Evolutionary conservation across 2,888 invertebrate species (phyloP), one percentile per base, ranked within the genome.

Genomic region (Deilephila porcellus): DNA sequence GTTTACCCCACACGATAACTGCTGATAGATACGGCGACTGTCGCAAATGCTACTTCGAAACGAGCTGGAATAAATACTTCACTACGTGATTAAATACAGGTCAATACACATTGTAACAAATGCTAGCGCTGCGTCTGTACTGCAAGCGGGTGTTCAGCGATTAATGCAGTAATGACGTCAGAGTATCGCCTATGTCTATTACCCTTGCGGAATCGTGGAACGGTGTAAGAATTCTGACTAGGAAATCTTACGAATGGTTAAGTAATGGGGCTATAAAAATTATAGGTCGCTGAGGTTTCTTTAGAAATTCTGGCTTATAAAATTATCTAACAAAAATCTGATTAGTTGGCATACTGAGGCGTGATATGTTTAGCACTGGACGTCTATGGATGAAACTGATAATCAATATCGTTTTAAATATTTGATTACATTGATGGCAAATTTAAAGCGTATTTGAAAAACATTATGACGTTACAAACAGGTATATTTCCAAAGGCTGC

Each of bases 1-100:
- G 75, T 76, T 82, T 78, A 74, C 75, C 77, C 76, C 45, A 25
- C 37, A 67, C n/a, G 52, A 52, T 52, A 67, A 64, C 45, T 45
- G 45, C 20, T 25, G 20, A 45, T 11, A 67, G 45, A 67, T 67
- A 45, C 45, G 52, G 20, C 45, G 45, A 64, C 45, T 45, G 64
- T 67, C 37, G 64, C 64, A 45, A 67, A 63, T 19, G 62, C n/a
- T 64, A 64, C 64, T 64, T 64, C 20, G 64, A 64, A 64, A 56
- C 56, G 45, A n/a, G 37, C 14, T 11, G 64, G 45, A 64, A 64
- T 20, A 64, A 64, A 64, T 64, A 64, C 64, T 64, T 45, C 37
- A 45, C 45, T 37, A 45, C 45, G 20, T 64, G 45, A 64, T 64
- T 20, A 64, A 25, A 67, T 52, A 52, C 37, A 52, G 52, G 25